A percentile compares a stretch with the other conserved stretches of the same genome.
phyloP scores from a whole-genome alignment of 2,888 invertebrate species.

The Meliscaeva auricollis region DNA sequence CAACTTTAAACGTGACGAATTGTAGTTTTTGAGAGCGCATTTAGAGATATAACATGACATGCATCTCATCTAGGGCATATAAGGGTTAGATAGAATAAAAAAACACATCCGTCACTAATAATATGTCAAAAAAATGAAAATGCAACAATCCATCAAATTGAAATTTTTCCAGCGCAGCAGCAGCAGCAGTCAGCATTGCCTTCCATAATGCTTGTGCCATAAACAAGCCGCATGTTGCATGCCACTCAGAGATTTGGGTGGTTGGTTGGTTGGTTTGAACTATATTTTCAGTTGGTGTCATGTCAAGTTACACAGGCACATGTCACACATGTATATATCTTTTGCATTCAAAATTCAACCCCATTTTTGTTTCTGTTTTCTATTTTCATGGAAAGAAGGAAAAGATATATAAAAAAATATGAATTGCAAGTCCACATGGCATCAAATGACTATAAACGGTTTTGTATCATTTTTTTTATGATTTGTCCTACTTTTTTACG shows the following conservation, averaged over 20 bases:
- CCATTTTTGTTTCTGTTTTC: slow-evolving; percentile 9
- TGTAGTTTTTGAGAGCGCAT: slow-evolving; percentile 7
- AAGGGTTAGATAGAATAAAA: slow-evolving; percentile 22
- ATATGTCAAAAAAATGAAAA: slow-evolving; percentile 22
- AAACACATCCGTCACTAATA: slow-evolving; percentile 49
- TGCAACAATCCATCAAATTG: slow-evolving; percentile 64
- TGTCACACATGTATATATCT: slow-evolving; percentile 37
- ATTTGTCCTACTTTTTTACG: neutral
- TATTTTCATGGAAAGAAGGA: neutral
- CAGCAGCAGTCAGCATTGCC: too few relatives aligned
- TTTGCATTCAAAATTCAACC: slow-evolving; percentile 41
- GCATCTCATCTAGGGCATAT: slow-evolving; percentile 29
- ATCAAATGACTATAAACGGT: slow-evolving; percentile 4
- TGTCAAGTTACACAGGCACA: slow-evolving; percentile 65
- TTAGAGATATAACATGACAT: slow-evolving; percentile 1
- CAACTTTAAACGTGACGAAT: slow-evolving; percentile 60
- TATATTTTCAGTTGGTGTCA: slow-evolving; percentile 64
- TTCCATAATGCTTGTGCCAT: slow-evolving; percentile 35
- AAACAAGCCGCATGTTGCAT: slow-evolving; percentile 47
- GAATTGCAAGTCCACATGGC: slow-evolving; percentile 15
- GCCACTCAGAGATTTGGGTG: slow-evolving; percentile 54
- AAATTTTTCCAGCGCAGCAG: slow-evolving; percentile 21
- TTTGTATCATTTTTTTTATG: neutral
- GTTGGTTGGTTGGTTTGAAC: slow-evolving; percentile 48
- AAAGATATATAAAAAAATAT: too few relatives aligned